phyloP scores from a whole-genome alignment of 2,113 vertebrate species.

The Eleginops maclovinus region DNA sequence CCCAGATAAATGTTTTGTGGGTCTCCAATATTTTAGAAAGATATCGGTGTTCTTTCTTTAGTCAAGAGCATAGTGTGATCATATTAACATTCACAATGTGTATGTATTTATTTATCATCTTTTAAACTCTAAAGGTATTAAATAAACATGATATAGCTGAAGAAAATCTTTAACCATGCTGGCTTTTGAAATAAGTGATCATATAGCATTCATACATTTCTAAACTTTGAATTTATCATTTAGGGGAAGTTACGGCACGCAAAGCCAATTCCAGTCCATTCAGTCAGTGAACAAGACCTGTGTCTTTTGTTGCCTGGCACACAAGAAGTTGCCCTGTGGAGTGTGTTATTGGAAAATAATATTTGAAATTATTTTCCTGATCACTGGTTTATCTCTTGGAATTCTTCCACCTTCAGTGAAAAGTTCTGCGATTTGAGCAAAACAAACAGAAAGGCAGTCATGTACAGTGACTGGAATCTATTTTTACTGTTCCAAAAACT shows the following conservation, averaged over 20 bases:
- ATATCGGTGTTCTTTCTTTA: no score
- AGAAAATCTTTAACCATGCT: background rate
- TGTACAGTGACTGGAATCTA: constrained; percentile 78
- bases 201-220: constrained; percentile 21
- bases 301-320: constrained; percentile 70
- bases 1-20: no score
- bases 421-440: constrained; percentile 81
- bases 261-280: constrained; percentile 48
- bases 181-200: constrained; percentile 35
- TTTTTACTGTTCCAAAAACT: constrained; percentile 83
- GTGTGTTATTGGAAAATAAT: constrained; percentile 85
- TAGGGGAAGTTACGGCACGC: constrained; percentile 27
- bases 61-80: no score
- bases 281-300: constrained; percentile 66
- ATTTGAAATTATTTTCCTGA: constrained; percentile 87
- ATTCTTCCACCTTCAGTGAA: constrained; percentile 81
- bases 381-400: constrained; percentile 86
- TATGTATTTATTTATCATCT: background rate
- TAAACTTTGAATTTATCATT: constrained; percentile 22
- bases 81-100: background rate
- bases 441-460: constrained; percentile 82
- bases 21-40: no score
- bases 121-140: constrained; percentile 1
- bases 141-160: background rate
- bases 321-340: constrained; percentile 72